Evolutionary conservation across 2,113 vertebrate species (phyloP).

Genomic region (Gopherus flavomarginatus): DNA sequence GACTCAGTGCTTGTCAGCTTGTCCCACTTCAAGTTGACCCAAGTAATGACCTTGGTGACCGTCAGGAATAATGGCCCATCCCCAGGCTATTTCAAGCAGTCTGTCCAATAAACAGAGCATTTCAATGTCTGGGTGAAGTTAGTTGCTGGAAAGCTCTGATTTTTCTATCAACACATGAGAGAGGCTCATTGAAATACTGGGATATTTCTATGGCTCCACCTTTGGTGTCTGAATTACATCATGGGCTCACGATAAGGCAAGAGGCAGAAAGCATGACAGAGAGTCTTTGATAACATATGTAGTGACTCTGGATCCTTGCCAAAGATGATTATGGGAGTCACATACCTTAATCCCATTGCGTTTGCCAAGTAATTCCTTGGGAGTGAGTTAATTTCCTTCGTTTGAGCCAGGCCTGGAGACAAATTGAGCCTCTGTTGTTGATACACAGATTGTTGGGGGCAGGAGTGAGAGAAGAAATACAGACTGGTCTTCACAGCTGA

Average conservation of each 20-base stretch:
- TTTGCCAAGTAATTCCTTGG: neutral
- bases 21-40: neutral
- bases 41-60: accelerated
- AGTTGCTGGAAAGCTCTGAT: accelerated
- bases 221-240: constrained; percentile 22
- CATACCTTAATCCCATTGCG: constrained; percentile 3
- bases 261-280: constrained; percentile 33
- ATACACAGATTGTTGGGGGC: neutral
- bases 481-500: neutral
- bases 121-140: neutral
- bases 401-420: neutral
- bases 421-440: neutral
- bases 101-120: neutral
- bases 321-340: neutral
- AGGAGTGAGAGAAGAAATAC: neutral
- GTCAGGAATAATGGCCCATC: neutral
- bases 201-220: neutral
- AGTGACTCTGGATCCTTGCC: neutral
- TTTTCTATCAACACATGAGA: neutral
- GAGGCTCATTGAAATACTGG: accelerated
- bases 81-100: neutral
- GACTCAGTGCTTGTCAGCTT: neutral
- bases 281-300: constrained; percentile 18
- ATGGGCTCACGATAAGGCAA: neutral
- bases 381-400: constrained; percentile 53